Base-by-base conservation (phyloP, 2,113 vertebrate species). In the Danionella cerebrum region DNA sequence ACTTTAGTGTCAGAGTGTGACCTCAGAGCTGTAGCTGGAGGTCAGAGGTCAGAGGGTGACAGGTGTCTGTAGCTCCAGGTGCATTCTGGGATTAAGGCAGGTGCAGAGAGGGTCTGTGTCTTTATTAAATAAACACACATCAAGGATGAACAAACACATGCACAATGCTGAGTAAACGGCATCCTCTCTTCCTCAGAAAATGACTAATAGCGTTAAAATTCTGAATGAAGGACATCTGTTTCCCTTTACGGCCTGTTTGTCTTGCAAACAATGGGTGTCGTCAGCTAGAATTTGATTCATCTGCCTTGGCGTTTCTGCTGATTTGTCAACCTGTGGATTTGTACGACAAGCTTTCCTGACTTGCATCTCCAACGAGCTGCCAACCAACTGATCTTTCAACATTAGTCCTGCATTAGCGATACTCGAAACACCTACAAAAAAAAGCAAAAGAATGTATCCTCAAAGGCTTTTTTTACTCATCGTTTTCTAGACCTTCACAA, bases 61-160 rank as follows among this genome's bases (percentile, higher is more conserved):
- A 83, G 78, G 84, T 86, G 81, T 84, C 69, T 67, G 52, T 10
- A 59, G 63, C 67, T 75, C 51, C 79, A 82, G 79, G 81, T 81
- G 78, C 36, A 63, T n/a, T n/a, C n/a, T n/a, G n/a, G n/a, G n/a
- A n/a, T n/a, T n/a, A n/a, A n/a, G n/a, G n/a, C n/a, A n/a, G n/a
- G 55, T 27, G 44, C 39, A 62, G 33, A 57, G 13, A 7, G 29
- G 31, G 13, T 50, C 48, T 55, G 50, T 70, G 31, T 1, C 57
- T 65, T 42, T 60, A 60, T 44, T 44, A 45, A 44, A 60, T 21
- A 19, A 35, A 54, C 42, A 6, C 29, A 33, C n/a, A n/a, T n/a
- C n/a, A n/a, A n/a, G 29, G 31, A 44, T n/a, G 19, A 35, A 54
- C 22, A 29, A 14, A 12, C 6, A 42, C 14, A 19, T n/a, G 14